phyloP scores from a whole-genome alignment of 2,888 invertebrate genomes.

The Pelosia muscerda region DNA sequence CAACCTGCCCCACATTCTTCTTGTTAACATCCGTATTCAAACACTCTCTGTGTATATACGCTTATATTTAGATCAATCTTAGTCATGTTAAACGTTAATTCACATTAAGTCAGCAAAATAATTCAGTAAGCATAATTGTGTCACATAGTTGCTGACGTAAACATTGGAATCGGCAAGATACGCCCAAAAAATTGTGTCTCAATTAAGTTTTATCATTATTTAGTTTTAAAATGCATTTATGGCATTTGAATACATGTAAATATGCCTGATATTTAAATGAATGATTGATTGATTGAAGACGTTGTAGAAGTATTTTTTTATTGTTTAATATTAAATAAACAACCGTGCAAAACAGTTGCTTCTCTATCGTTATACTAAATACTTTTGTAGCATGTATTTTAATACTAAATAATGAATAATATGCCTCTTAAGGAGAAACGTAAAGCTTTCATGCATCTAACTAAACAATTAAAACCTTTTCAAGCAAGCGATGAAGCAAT shows the following conservation, averaged over 20 bases:
- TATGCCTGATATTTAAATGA: too few relatives aligned
- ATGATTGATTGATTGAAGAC: too few relatives aligned
- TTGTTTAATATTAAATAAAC: too few relatives aligned
- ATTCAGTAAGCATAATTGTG: neutral
- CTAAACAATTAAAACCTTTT: constrained; percentile 13
- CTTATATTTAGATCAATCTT: constrained; percentile 43
- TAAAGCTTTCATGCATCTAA: neutral
- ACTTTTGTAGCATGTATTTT: neutral
- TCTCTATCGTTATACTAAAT: neutral
- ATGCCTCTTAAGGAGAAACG: neutral
- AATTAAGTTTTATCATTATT: neutral
- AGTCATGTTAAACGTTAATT: neutral
- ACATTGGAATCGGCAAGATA: too few relatives aligned
- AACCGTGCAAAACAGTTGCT: too few relatives aligned
- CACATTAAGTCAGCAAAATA: constrained; percentile 11
- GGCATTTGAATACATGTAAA: too few relatives aligned
- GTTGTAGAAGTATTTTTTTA: too few relatives aligned
- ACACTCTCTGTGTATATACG: constrained; percentile 54
- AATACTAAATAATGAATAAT: constrained; percentile 8
- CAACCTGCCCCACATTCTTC: constrained; percentile 84
- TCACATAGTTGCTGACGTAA: too few relatives aligned
- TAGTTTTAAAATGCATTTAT: neutral
- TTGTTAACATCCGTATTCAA: constrained; percentile 59
- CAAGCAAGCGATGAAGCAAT: constrained; percentile 5
- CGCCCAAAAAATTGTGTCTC: too few relatives aligned